Base-by-base conservation (phyloP, 2,797 vertebrate species). In the Syndactyla subalaris region DNA sequence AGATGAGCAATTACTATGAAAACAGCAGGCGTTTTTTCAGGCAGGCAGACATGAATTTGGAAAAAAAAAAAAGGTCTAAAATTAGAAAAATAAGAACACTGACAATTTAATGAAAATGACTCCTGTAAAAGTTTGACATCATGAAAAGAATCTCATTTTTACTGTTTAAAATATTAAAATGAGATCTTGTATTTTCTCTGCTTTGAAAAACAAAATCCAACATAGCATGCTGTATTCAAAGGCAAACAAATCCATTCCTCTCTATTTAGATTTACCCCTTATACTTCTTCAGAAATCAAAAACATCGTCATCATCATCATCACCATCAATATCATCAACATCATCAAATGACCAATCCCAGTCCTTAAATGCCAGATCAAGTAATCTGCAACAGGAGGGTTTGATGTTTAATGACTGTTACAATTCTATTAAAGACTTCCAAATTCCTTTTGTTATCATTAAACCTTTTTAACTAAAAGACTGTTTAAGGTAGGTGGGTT, bases 341-440 rank as follows among this genome's bases (percentile, higher is more conserved):
- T 99, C 99, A 98, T 99, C 99, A 98, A 99, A 97, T 46, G 98
- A 98, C 99, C 99, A 99, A 98, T 98, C 98, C 99, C 99, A 99
- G 98, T 99, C 99, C 98, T 99, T 99, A 98, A 99, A 98, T 97
- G 98, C 98, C 95, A 98, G 98, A 98, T 99, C 99, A 98, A 99
- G 98, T 97, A 98, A 98, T 98, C 99, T 99, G 99, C 95, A 99
- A 99, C 83, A 97, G 98, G 98, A 99, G 98, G 96, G 96, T 97
- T 98, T 97, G 82, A 97, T 89, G 83, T 98, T 98, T 97, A 98
- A 89, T 93, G 58, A 92, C 74, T 43, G 61, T 81, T 78, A 91
- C 3, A n/a, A n/a, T 93, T 48, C 34, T 39, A 41, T 12, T 57
- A 58, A 73, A 77, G 36, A 85, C 61, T 89, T 87, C 22, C 68